phyloP scores from a whole-genome alignment of 2,113 vertebrate species.

The Erythrocebus patas region DNA sequence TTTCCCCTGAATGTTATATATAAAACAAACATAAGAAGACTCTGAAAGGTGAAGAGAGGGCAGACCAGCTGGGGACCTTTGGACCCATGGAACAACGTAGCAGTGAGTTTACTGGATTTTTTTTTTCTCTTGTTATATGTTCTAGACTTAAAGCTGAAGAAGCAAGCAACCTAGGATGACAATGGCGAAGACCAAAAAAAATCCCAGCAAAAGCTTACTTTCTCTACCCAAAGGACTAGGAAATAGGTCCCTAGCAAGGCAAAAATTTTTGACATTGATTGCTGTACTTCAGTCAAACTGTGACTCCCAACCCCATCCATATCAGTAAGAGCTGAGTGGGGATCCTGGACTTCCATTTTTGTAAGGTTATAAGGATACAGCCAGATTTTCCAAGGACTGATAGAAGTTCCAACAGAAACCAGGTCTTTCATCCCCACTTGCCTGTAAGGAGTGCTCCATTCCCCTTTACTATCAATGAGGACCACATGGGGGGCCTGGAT shows the following conservation, averaged over 20 bases:
- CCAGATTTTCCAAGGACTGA: background rate
- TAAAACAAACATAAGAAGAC: background rate
- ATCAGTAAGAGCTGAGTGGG: background rate
- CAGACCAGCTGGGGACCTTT: background rate
- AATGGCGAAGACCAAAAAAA: background rate
- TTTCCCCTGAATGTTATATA: background rate
- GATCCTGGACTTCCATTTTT: background rate
- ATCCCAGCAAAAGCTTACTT: background rate
- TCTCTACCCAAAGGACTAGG: background rate
- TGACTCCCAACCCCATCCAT: background rate
- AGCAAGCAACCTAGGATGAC: background rate
- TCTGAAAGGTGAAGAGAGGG: background rate
- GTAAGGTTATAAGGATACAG: background rate
- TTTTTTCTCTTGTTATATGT: background rate
- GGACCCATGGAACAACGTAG: background rate
- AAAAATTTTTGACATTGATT: background rate
- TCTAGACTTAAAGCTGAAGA: background rate
- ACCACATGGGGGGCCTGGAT: background rate
- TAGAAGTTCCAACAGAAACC: background rate
- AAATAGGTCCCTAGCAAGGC: background rate
- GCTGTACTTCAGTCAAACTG: background rate
- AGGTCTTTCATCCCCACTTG: background rate
- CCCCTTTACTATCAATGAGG: background rate
- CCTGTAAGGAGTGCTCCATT: background rate
- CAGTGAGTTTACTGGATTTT: background rate